A percentile compares a stretch with the other conserved stretches of the same genome.
Evolutionary conservation across 2,888 invertebrate species (phyloP).

Genomic region (Sesia bembeciformis): DNA sequence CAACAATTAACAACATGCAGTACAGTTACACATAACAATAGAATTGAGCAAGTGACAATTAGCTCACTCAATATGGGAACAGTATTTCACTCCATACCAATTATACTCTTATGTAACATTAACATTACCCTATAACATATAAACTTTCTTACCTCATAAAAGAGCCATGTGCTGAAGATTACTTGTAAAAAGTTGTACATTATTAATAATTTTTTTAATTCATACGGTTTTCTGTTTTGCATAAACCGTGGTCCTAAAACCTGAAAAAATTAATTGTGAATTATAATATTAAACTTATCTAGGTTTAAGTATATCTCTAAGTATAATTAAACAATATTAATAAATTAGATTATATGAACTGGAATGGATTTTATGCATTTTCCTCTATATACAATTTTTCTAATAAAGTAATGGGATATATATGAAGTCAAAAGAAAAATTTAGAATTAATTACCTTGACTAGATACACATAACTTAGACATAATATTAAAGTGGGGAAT

Average conservation of each 20-base stretch:
- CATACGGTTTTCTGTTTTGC: constrained; percentile 93
- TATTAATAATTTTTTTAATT: constrained; percentile 84
- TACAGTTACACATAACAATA: not conserved
- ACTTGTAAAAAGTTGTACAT: constrained; percentile 92
- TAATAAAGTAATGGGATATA: too few species aligned
- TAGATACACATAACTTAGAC: constrained; percentile 90
- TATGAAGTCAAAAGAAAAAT: not conserved
- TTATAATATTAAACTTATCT: too few species aligned
- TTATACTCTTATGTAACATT: constrained; percentile 7
- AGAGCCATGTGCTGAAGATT: constrained; percentile 90
- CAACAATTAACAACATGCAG: not conserved
- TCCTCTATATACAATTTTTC: too few species aligned
- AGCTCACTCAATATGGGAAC: constrained; percentile 17
- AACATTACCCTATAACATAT: not conserved
- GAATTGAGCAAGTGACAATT: constrained; percentile 14
- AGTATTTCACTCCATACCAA: constrained; percentile 2
- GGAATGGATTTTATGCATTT: too few species aligned
- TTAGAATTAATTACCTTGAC: constrained; percentile 79
- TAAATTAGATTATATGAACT: too few species aligned
- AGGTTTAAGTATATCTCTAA: too few species aligned
- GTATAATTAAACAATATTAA: too few species aligned
- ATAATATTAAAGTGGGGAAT: constrained; percentile 91
- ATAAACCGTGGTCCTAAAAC: constrained; percentile 90
- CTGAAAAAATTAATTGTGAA: constrained; percentile 47
- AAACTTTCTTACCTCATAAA: constrained; percentile 84